Base-by-base conservation (phyloP, 2,888 invertebrate genomes). In the Parapristionchus giblindavisi region DNA sequence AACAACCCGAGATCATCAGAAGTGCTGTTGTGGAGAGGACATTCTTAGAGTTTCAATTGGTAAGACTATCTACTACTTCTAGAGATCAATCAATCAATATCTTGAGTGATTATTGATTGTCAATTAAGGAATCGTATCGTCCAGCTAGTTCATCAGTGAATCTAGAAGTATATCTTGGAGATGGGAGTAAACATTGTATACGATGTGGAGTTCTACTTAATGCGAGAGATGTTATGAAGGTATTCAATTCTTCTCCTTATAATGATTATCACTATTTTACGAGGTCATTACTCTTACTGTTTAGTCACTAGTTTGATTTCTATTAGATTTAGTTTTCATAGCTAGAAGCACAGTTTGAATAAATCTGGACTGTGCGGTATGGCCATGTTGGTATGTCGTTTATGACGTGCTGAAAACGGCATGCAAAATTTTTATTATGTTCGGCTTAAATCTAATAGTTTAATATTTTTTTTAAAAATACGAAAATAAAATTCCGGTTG, bases 31-130 rank as follows among this genome's bases (percentile, higher is more conserved):
- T 87, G 27, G 87, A 86, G 73, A 79, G 83, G 60, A 80, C 80
- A 61, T 83, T 87, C 52, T 76, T 85, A 34, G 84, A 85, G 38
- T 83, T 83, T 70, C 84, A 84, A 80, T 77, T 84, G 71, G 84
- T 84, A 34, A 43, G 77, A 78, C 54, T n/a, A 52, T 52, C 68
- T 24, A 17, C n/a, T n/a, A n/a, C n/a, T n/a, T n/a, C n/a, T n/a
- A n/a, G n/a, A n/a, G n/a, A n/a, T n/a, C n/a, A n/a, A n/a, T n/a
- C n/a, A n/a, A n/a, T n/a, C n/a, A n/a, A n/a, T n/a, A n/a, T n/a
- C n/a, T n/a, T n/a, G n/a, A n/a, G n/a, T n/a, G n/a, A n/a, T n/a
- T n/a, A n/a, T n/a, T n/a, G n/a, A 40, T n/a, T 51, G 32, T 36
- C 36, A n/a, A 58, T 77, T 36, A 66, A 82, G 82, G 79, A 81